Evolutionary conservation across 2,888 invertebrate genomes (phyloP), one percentile per base, ranked within the genome.

Genomic region (Hyposoter didymator): DNA sequence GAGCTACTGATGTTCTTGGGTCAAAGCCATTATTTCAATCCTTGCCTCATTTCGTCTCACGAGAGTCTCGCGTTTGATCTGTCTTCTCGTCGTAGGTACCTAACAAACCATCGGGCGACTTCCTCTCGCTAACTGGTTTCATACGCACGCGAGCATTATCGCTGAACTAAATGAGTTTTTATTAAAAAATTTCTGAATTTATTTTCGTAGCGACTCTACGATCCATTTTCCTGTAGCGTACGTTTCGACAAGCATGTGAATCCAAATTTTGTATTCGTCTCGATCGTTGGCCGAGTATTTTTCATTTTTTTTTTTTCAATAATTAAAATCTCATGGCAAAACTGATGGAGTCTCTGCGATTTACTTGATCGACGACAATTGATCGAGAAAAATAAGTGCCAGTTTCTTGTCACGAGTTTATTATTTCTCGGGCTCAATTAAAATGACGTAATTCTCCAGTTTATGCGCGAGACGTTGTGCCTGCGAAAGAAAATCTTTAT

Each of bases 281-380:
- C 10, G 39, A 39, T 10, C 5, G 10, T 0, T 39, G 39, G 39
- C 39, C 39, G 10, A n/a, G n/a, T 1, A 10, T 8, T 39, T 39
- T 10, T 8, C 39, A 39, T 17, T 52, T 59, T 59, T 28, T 69
- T 32, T n/a, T n/a, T n/a, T n/a, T n/a, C n/a, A n/a, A n/a, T n/a
- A n/a, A n/a, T n/a, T n/a, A n/a, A n/a, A n/a, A n/a, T n/a, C n/a
- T n/a, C n/a, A n/a, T n/a, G n/a, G n/a, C n/a, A n/a, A n/a, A n/a
- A n/a, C 49, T 66, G 39, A 66, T 78, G 45, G 28, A 45, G 12
- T 22, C 19, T 32, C 22, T 39, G 45, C 47, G 59, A n/a, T 62
- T 55, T 43, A 73, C 78, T 59, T 83, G 74, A 83, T 78, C 45
- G 83, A 43, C 47, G 19, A 73, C 73, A 83, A 83, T 83, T 74